These are phyloP conservation scores for Helostoma temminkii DNA, from an alignment of 2,797 vertebrate genomes.

Conservation along the genomic window DNA sequence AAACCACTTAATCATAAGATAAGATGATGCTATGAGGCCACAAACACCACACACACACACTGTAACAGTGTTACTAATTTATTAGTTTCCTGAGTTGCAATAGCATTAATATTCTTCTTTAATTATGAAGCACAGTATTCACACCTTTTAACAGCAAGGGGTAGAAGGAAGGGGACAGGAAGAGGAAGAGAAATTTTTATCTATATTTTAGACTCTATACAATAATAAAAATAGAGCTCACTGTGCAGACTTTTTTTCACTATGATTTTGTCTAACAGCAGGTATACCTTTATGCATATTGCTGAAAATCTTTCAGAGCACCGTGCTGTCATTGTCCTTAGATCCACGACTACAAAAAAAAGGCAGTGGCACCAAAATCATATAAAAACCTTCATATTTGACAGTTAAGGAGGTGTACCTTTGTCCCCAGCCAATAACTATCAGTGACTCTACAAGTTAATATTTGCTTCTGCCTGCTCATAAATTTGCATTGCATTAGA, in stretches of 20 bases:
- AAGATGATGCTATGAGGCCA: not conserved
- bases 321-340: slow-evolving; percentile 46
- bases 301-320: slow-evolving; percentile 22
- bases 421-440: slow-evolving; percentile 79
- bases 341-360: slow-evolving; percentile 46
- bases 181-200: slow-evolving; percentile 6
- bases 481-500: slow-evolving; percentile 89
- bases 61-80: slow-evolving; percentile 1
- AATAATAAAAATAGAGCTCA: slow-evolving; percentile 17
- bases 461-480: slow-evolving; percentile 85
- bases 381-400: slow-evolving; percentile 61
- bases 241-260: slow-evolving; percentile 10
- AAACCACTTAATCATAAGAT: slow-evolving; percentile 36
- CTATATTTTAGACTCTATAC: slow-evolving; percentile 15
- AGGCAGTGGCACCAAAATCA: slow-evolving; percentile 45
- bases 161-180: slow-evolving; percentile 2
- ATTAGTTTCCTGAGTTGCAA: slow-evolving; percentile 9
- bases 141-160: slow-evolving; percentile 23
- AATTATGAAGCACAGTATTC: not conserved
- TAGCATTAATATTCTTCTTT: slow-evolving; percentile 17
- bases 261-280: slow-evolving; percentile 17
- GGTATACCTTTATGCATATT: slow-evolving; percentile 24
- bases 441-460: slow-evolving; percentile 84
- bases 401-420: slow-evolving; percentile 75
- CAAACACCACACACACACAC: not conserved